Evolutionary conservation across 1,140 invertebrate species (phyloP), one percentile per base, ranked within the genome.

Genomic region (Pachypeltis micranthus): DNA sequence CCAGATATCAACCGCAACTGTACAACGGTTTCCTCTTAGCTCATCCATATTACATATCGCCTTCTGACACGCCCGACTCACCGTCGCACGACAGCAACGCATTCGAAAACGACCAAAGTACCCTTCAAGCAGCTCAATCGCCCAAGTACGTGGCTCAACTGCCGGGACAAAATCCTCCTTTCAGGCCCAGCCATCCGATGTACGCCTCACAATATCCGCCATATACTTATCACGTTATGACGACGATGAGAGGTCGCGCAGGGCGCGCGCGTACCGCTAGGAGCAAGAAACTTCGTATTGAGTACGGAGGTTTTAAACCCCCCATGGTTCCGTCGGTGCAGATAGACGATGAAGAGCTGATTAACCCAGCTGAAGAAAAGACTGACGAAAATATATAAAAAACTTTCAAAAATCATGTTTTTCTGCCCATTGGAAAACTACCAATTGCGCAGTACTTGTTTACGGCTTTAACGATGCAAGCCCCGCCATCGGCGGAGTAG

Each of bases 251-350:
- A 27, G 24, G 34, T 1, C 26, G 66, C 21, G 60, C 59, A 2
- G 34, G 44, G 12, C 60, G 58, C 44, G 27, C 61, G 2, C 57
- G 59, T 19, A 61, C 65, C 0, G 39, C 61, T 34, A 56, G 62
- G 25, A 59, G 55, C 26, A 67, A 70, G 19, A 69, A 72, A 44
- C 65, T 87, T 0, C 83, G 83, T 65, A 79, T 89, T 68, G 87
- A 90, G 65, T 90, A 90, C 68, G 72, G 71, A 3, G 87, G 86
- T 0, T 90, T 90, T 64, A 87, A 87, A 67, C 87, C 87, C 10
- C 87, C 87, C 0, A 72, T 90, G 67, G 79, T 87, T 59, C 88
- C 88, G 1, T 90, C 87, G 0, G 78, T 85, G n/a, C 85, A 88
- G 70, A 86, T 89, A 25, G 86, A 88, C 67, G 83, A 89, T 59